Base-by-base conservation (phyloP, 2,797 vertebrate species). In the Sorex maritimensis region DNA sequence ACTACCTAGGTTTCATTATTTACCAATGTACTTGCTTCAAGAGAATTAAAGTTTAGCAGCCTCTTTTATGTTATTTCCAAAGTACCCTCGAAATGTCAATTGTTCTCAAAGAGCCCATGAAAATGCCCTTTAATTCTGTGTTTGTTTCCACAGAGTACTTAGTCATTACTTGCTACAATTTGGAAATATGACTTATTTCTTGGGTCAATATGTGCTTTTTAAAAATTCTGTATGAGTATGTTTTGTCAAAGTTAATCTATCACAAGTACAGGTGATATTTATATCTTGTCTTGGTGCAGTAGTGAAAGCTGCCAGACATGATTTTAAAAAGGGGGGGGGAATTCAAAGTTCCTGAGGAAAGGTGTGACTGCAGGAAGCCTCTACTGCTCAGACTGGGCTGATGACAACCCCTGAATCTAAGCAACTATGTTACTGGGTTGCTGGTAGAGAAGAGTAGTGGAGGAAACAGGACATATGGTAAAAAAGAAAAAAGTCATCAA, bases 61-160 rank as follows among this genome's bases (percentile, higher is more conserved):
- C 14, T 89, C 81, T 89, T 87, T 10, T 71, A 78, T 86, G 26
- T 88, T 30, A 78, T 38, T 84, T 89, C 8, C 81, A 84, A 68
- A 63, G 19, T 41, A 5, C 61, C 58, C 23, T 0, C 41, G 71
- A 69, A 41, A 88, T 72, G 17, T 81, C 58, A 30, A 8, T 41
- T 21, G 17, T 80, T 41, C 24, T 91, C 65, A 46, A 58, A 74
- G 72, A 81, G 14, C 1, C 23, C 3, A 2, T 17, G 28, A 55
- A 80, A 75, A 1, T 58, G 7, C 14, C 78, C 75, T 6, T 19
- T 83, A 38, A 13, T 21, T 49, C 74, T 69, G 81, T 28, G 34
- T 30, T 52, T 24, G 24, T 88, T 83, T 69, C n/a, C 67, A 69
- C 10, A 38, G 15, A 34, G 30, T 73, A 44, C 17, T 23, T 58